phyloP scores from a whole-genome alignment of 1,140 invertebrate species.

The Drosophila seguyi region DNA sequence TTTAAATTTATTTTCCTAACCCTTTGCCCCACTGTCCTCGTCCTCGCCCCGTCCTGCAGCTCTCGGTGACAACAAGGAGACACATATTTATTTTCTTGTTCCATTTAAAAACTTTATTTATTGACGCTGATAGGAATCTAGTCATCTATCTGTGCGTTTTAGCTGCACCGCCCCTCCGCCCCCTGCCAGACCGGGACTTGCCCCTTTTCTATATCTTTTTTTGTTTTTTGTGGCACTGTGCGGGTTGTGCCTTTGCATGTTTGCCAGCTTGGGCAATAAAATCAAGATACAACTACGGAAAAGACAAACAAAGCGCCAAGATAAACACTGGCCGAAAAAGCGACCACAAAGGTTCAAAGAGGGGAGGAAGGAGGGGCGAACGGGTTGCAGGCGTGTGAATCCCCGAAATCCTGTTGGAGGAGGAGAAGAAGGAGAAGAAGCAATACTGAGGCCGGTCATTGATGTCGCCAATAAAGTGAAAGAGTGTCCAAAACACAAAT shows the following conservation, averaged over 20 bases:
- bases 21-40: conserved; percentile 19
- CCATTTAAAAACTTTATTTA: conserved; percentile 83
- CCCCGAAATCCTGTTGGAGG: conserved; percentile 27
- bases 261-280: conserved; percentile 63
- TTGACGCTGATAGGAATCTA: conserved; percentile 81
- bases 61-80: conserved; percentile 70
- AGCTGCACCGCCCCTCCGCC: conserved; percentile 15
- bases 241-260: conserved; percentile 57
- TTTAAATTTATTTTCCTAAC: not conserved
- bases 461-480: conserved; percentile 68
- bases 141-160: conserved; percentile 78
- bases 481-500: conserved; percentile 50
- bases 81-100: conserved; percentile 82
- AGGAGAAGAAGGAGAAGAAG: not conserved
- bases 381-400: conserved; percentile 56
- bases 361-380: not conserved
- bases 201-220: not conserved
- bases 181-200: not conserved
- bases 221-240: conserved; percentile 19
- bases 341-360: conserved; percentile 47
- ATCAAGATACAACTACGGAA: conserved; percentile 64
- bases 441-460: conserved; percentile 43
- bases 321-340: conserved; percentile 65
- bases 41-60: not conserved
- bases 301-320: conserved; percentile 68